Evolutionary conservation across 2,888 invertebrate genomes (phyloP).

Genomic region (Cerastis leucographa): DNA sequence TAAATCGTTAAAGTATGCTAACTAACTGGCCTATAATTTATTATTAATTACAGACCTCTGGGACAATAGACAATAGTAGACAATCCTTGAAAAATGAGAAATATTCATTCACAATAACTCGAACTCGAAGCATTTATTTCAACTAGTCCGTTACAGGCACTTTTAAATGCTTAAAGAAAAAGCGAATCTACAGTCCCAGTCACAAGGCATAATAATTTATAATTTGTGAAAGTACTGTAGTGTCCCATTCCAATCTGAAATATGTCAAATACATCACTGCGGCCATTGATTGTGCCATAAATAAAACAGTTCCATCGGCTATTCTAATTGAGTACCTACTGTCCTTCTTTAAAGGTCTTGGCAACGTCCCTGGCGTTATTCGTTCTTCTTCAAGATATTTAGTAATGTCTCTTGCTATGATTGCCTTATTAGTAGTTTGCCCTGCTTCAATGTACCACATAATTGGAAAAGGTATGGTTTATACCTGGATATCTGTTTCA

Average conservation of each 20-base stretch:
- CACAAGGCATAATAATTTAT: no score
- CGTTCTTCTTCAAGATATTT: neutral
- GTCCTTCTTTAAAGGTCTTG: neutral
- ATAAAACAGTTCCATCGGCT: constrained; percentile 7
- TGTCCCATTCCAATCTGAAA: neutral
- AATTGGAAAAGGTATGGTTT: no score
- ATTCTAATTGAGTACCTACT: neutral
- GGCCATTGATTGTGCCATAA: neutral
- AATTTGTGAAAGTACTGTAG: no score
- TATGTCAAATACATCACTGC: neutral
- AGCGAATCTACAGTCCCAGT: no score
- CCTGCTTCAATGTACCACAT: no score
- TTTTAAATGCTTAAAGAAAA: no score
- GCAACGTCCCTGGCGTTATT: neutral
- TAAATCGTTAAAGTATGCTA: neutral
- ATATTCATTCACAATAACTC: no score
- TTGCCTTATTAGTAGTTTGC: neutral
- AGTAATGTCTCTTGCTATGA: neutral
- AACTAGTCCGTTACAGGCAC: no score
- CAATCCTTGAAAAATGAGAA: no score
- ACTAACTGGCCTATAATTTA: neutral
- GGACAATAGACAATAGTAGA: no score
- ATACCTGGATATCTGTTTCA: neutral
- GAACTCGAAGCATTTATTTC: no score
- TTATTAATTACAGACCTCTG: constrained; percentile 43